A percentile compares a stretch with the other conserved stretches of the same genome.
These are phyloP conservation scores for Bryconaethiops microstoma DNA, from an alignment of 2,797 vertebrate species.

Conservation along the genomic window DNA sequence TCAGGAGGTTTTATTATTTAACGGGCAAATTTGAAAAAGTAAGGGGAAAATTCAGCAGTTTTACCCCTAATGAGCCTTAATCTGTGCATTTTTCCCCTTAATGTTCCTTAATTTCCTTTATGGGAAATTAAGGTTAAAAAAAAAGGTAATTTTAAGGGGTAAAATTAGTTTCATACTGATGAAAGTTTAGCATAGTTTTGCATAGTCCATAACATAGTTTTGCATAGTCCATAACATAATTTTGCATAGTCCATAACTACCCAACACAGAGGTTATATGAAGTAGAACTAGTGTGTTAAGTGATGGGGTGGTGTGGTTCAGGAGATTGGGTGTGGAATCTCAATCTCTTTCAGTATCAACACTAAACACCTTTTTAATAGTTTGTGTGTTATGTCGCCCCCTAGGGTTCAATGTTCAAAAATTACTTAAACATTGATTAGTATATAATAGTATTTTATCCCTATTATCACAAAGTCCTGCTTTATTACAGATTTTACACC, in stretches of 20 bases:
- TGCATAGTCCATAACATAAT: background rate
- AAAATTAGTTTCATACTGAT: too few species aligned
- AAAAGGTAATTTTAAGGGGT: too few species aligned
- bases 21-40: too few species aligned
- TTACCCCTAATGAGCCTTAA: too few species aligned
- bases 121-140: too few species aligned
- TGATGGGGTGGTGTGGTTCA: background rate
- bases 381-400: slow-evolving; percentile 29
- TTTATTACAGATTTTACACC: background rate
- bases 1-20: too few species aligned
- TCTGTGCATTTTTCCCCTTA: too few species aligned
- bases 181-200: too few species aligned
- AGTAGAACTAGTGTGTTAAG: too few species aligned
- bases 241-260: background rate
- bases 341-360: background rate
- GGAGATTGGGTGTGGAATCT: background rate
- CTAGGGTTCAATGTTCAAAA: slow-evolving; percentile 5
- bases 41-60: too few species aligned
- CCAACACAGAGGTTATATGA: background rate
- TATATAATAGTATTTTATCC: background rate
- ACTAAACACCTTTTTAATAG: background rate
- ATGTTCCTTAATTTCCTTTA: too few species aligned
- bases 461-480: background rate
- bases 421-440: background rate
- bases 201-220: background rate